Evolutionary conservation across 2,113 vertebrate genomes (phyloP).

Genomic region (Pagrus major): DNA sequence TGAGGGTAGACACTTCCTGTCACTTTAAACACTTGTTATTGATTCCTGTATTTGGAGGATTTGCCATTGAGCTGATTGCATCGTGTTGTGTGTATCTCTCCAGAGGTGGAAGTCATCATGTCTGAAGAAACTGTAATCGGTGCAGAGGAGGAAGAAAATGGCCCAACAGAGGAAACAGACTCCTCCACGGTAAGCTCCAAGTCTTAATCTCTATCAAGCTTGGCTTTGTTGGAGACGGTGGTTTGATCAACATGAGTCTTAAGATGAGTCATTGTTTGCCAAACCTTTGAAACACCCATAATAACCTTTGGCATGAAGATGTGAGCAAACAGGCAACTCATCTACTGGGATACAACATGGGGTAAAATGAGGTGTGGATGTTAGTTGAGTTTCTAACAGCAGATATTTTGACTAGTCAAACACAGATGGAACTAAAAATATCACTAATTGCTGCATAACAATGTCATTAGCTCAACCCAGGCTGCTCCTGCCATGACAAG

Average conservation of each 20-base stretch:
- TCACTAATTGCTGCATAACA: neutral
- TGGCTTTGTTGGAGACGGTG: constrained; percentile 1
- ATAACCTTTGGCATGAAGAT: constrained; percentile 14
- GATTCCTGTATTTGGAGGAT: constrained; percentile 24
- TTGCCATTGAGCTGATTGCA: constrained; percentile 37
- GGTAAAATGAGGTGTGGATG: neutral
- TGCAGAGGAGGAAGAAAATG: constrained; percentile 47
- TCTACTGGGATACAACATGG: neutral
- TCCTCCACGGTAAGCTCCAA: constrained; percentile 56
- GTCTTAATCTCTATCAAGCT: constrained; percentile 1
- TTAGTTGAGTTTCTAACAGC: neutral
- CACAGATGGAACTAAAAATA: neutral
- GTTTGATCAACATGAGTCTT: constrained; percentile 15
- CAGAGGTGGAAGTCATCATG: constrained; percentile 61
- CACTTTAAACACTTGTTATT: constrained; percentile 37
- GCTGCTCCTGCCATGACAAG: neutral
- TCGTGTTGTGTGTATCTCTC: constrained; percentile 57
- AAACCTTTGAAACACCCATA: constrained; percentile 13
- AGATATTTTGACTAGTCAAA: neutral
- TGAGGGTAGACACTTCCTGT: constrained; percentile 7
- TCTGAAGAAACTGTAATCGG: constrained; percentile 42
- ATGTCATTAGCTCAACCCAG: neutral
- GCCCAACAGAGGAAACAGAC: constrained; percentile 40
- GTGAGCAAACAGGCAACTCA: neutral
- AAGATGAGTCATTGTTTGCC: constrained; percentile 37